These are phyloP conservation scores for Chloroceryle aenea DNA, from an alignment of 2,113 vertebrate species.

Conservation along the genomic window DNA sequence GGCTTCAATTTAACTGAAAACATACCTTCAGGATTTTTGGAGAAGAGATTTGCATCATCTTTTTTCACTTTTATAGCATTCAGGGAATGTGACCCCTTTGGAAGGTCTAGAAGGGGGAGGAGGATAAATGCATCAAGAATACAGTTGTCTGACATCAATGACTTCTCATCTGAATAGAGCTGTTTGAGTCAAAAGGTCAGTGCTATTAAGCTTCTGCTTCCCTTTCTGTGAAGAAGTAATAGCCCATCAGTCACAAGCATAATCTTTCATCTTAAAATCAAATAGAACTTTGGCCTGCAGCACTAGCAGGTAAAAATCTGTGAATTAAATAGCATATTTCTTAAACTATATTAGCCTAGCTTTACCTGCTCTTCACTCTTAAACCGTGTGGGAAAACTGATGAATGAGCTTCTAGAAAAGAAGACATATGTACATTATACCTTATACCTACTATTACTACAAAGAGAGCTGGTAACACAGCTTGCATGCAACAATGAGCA, in stretches of 20 bases:
- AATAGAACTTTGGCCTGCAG: neutral
- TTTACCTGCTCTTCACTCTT: neutral
- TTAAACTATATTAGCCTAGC: neutral
- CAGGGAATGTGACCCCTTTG: neutral
- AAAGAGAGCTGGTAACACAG: neutral
- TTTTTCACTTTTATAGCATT: neutral
- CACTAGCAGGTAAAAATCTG: neutral
- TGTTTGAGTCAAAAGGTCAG: neutral
- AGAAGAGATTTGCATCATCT: neutral
- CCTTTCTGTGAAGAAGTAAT: neutral
- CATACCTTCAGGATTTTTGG: neutral
- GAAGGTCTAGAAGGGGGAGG: neutral
- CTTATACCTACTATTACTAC: fast-evolving
- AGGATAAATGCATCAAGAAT: neutral
- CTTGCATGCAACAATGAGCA: neutral
- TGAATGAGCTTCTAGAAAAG: neutral
- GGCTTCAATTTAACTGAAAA: neutral
- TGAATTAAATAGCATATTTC: neutral
- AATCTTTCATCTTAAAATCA: neutral
- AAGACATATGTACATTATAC: fast-evolving
- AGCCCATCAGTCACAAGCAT: neutral
- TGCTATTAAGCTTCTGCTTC: neutral
- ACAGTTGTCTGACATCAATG: neutral
- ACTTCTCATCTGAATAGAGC: neutral
- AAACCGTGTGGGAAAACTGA: neutral